Evolutionary conservation across 1,140 invertebrate species (phyloP).

Genomic region (Lethrus apterus): DNA sequence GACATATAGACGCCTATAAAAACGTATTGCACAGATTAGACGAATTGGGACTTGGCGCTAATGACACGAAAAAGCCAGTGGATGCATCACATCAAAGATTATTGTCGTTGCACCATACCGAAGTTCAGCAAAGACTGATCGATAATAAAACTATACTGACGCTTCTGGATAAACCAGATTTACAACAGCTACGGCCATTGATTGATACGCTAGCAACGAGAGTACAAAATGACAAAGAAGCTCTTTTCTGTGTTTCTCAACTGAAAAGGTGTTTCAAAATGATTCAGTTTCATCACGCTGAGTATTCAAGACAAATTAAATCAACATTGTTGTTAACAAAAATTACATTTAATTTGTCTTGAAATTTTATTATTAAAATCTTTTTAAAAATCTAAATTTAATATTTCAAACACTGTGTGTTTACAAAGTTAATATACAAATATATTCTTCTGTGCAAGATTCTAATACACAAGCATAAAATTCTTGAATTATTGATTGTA

Average conservation of each 20-base stretch:
- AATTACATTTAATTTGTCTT: too few relatives aligned
- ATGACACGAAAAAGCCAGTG: slow-evolving; percentile 71
- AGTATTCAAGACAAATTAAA: too few relatives aligned
- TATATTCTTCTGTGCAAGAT: too few relatives aligned
- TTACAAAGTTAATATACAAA: too few relatives aligned
- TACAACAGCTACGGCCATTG: slow-evolving; percentile 49
- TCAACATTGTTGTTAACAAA: too few relatives aligned
- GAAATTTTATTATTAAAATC: too few relatives aligned
- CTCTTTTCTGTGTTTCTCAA: slow-evolving; percentile 55
- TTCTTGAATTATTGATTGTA: too few relatives aligned
- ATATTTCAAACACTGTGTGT: too few relatives aligned
- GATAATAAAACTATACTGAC: slow-evolving; percentile 87
- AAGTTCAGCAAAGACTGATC: slow-evolving; percentile 80
- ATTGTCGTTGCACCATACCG: slow-evolving; percentile 69
- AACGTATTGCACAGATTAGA: slow-evolving; percentile 80
- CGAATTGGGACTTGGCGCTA: slow-evolving; percentile 59
- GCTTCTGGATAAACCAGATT: slow-evolving; percentile 65
- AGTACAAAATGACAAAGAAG: slow-evolving; percentile 64
- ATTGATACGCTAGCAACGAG: slow-evolving; percentile 51
- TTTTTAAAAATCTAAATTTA: too few relatives aligned
- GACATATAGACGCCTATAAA: slow-evolving; percentile 79
- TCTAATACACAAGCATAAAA: too few relatives aligned
- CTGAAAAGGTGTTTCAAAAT: slow-evolving; percentile 43
- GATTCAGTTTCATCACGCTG: too few relatives aligned
- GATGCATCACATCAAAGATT: slow-evolving; percentile 84